These are phyloP conservation scores for Salvator merianae DNA, from an alignment of 2,113 vertebrate genomes.

Conservation along the genomic window DNA sequence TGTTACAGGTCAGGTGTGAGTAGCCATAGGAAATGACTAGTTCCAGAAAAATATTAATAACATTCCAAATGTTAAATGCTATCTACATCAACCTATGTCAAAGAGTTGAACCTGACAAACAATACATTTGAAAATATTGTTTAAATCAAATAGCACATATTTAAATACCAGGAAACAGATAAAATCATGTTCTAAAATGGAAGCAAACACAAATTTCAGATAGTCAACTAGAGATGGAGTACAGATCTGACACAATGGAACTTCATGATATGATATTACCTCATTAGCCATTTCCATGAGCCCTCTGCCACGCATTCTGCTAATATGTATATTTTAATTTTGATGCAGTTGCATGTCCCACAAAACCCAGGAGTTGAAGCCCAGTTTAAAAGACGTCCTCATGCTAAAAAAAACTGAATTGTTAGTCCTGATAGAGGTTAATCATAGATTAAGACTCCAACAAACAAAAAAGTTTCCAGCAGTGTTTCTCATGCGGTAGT, in stretches of 20 bases:
- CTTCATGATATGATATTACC: not conserved
- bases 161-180: not conserved
- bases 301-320: not conserved
- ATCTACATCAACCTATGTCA: not conserved
- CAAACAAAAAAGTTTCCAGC: not conserved
- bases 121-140: not conserved
- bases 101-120: not conserved
- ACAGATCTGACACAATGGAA: not conserved
- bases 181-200: too few species aligned
- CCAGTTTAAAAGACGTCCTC: too few species aligned
- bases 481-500: not conserved
- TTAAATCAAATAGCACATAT: not conserved
- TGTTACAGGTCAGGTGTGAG: not conserved
- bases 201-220: not conserved
- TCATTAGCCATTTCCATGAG: not conserved
- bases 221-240: not conserved
- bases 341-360: too few species aligned
- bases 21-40: not conserved
- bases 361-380: too few species aligned
- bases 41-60: not conserved
- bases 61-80: not conserved
- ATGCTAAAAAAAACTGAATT: too few species aligned
- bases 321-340: too few species aligned
- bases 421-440: too few species aligned
- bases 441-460: not conserved